Evolutionary conservation across 2,888 invertebrate genomes (phyloP), one percentile per base, ranked within the genome.

Genomic region (Drosophila anomelani): DNA sequence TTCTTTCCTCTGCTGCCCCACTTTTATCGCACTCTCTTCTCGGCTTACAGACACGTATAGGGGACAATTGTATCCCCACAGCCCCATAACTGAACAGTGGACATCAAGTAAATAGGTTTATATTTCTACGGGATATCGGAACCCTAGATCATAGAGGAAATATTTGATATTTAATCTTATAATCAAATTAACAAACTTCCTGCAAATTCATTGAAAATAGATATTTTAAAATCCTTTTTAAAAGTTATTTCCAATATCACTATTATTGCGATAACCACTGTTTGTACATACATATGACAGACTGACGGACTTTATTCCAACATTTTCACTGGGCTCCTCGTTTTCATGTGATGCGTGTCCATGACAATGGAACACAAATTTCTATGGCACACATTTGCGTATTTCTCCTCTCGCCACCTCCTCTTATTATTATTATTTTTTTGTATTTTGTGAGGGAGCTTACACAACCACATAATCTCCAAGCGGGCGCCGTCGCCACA

Each of bases 321-420:
- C 47, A 63, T 61, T 61, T 60, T 47, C 61, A 47, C 29, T 36
- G 23, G 36, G 44, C 66, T 63, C 64, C 66, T 49, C 63, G 76
- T 39, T 38, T 12, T 38, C 66, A 58, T 58, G 56, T 69, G 51
- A 44, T 78, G 85, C 78, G 88, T 82, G 83, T 73, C 74, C 70
- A 66, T 73, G 75, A 83, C 83, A 83, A 88, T 88, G 78, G 71
- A 73, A 66, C 55, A 39, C 60, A 62, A 72, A 76, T 80, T 85
- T 85, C 73, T 75, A 66, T 76, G 77, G 80, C 77, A 80, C 74
- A 60, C 60, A 80, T 85, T 80, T 75, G 63, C 47, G 41, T 57
- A 49, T 68, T 62, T 62, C 62, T 38, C 20, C 60, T 59, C 62
- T 29, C 44, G 44, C 44, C 43, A 15, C 39, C 38, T 34, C 20